A percentile compares a stretch with the other conserved stretches of the same genome.
phyloP scores from a whole-genome alignment of 1,140 invertebrate species.

The Drosophila leontia region DNA sequence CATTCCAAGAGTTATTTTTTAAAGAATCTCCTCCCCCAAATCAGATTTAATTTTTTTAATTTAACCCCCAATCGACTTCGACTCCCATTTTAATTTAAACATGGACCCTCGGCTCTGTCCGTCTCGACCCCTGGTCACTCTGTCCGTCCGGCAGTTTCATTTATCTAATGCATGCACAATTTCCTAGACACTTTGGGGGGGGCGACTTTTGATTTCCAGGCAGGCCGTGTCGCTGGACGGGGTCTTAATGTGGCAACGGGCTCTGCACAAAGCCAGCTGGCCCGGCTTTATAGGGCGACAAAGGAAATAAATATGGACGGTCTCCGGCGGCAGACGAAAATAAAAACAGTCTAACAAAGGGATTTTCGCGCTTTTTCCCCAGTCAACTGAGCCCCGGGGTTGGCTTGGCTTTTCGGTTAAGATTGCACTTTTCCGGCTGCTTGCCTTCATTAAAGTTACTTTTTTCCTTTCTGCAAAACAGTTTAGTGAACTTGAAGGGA shows the following conservation, averaged over 20 bases:
- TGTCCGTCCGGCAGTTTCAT: conserved; percentile 69
- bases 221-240: conserved; percentile 42
- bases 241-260: conserved; percentile 52
- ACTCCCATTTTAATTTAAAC: conserved; percentile 62
- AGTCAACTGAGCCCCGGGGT: conserved; percentile 13
- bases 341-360: conserved; percentile 81
- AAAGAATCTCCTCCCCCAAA: background rate
- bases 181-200: conserved; percentile 82
- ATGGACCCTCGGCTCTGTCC: conserved; percentile 15
- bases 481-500: background rate
- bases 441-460: conserved; percentile 63
- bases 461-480: background rate
- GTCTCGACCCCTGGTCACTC: conserved; percentile 62
- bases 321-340: conserved; percentile 71
- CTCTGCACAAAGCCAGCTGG: conserved; percentile 46
- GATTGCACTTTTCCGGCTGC: conserved; percentile 78
- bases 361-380: conserved; percentile 71
- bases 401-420: conserved; percentile 53
- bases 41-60: conserved; percentile 1
- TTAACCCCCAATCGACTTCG: conserved; percentile 1
- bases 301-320: conserved; percentile 71
- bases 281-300: conserved; percentile 42
- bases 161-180: conserved; percentile 83
- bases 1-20: background rate
- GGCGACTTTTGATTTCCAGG: conserved; percentile 76